Base-by-base conservation (phyloP, 2,888 invertebrate genomes). In the Psylliodes chrysocephalus region DNA sequence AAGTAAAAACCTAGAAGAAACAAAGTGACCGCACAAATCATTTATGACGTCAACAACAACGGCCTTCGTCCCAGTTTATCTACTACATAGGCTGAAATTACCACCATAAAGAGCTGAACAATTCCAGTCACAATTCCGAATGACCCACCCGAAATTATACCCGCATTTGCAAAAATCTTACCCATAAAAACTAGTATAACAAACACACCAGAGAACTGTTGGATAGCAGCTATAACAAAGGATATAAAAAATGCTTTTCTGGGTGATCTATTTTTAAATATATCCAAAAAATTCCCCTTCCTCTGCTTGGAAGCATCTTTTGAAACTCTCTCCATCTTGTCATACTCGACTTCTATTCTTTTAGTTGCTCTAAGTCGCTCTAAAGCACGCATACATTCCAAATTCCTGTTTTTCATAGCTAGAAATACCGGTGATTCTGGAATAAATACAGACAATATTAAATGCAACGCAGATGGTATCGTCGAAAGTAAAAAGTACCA, bases 161-260 rank as follows among this genome's bases (percentile, higher is more conserved):
- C 90, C 7, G 91, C 89, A 1, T 88, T 88, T 33, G 84, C 72
- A 81, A 93, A 91, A 73, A 93, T 92, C 51, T 85, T 84, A 64
- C 86, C 86, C 0, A 91, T 88, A 78, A 91, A 92, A 81, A 91
- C 91, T 72, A 92, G 89, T 66, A 92, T 90, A 0, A 91, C 91
- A 81, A 91, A 91, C 71, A 92, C 86, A 63, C 92, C 92, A 59
- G 90, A 89, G 76, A 91, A 87, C 79, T 93, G 92, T 75, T 92
- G 92, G 81, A 91, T 91, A 76, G 91, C 87, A 91, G 94, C 92
- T 67, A 92, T 86, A 19, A 91, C 87, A 33, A 91, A 83, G 1
- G 89, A 88, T 59, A 91, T 89, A 51, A 89, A 78, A 60, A 94
- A 84, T 0, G 92, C 94, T 51, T 60, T 70, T 15, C 63, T 40